A percentile compares a stretch with the other conserved stretches of the same genome.
These are phyloP conservation scores for Ectemnius cavifrons DNA, from an alignment of 2,888 invertebrate genomes.

Conservation along the genomic window DNA sequence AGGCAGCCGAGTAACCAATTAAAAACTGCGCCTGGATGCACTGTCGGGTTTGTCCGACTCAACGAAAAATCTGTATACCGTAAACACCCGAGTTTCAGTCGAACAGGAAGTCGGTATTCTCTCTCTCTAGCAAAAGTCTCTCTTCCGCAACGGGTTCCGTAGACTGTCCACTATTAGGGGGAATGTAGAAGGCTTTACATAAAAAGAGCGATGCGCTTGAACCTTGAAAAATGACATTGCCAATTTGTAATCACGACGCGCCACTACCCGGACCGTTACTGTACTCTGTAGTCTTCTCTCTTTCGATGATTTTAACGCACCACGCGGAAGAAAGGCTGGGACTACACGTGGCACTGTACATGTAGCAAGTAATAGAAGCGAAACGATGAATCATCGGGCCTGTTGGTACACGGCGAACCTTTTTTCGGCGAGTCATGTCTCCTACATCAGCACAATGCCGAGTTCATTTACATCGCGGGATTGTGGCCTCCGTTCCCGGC, in stretches of 20 bases:
- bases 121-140: too few relatives aligned
- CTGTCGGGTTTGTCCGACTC: too few relatives aligned
- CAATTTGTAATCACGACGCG: constrained; percentile 17
- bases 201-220: background rate
- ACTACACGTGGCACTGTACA: constrained; percentile 12
- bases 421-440: constrained; percentile 41
- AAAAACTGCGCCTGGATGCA: too few relatives aligned
- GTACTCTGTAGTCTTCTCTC: background rate
- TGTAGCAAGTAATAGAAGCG: constrained; percentile 30
- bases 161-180: background rate
- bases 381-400: constrained; percentile 46
- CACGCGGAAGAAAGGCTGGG: constrained; percentile 20
- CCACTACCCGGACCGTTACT: background rate
- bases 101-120: too few relatives aligned
- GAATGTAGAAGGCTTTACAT: constrained; percentile 12
- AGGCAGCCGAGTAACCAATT: too few relatives aligned
- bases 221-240: constrained; percentile 7
- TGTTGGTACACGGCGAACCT: constrained; percentile 18
- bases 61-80: too few relatives aligned
- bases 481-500: constrained; percentile 9
- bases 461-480: constrained; percentile 41
- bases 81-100: too few relatives aligned
- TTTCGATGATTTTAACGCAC: background rate
- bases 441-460: constrained; percentile 18
- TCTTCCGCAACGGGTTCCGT: constrained; percentile 12